Base-by-base conservation (phyloP, 2,888 invertebrate species). In the Pecten maximus region DNA sequence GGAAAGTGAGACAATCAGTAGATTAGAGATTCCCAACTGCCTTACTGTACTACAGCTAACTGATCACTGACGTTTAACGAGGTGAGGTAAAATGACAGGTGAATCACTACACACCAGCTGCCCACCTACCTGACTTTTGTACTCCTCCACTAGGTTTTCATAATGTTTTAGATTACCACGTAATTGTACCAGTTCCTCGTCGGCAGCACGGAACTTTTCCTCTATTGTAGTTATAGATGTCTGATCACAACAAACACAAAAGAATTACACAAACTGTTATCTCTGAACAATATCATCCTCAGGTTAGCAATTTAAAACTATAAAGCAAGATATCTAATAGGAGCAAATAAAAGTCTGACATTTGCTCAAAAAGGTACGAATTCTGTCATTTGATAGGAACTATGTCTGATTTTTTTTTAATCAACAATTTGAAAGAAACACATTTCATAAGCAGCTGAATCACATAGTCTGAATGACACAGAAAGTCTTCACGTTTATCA, bases 91-190 rank as follows among this genome's bases (percentile, higher is more conserved):
- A 54, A 19, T 54, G 54, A 35, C 6, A 28, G 74, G 28, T 74
- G 74, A 74, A n/a, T 74, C 74, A 74, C 74, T 44, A 74, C 89
- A 87, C 50, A 87, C 35, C 86, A 40, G 28, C 87, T 39, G 54
- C 87, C 54, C 87, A 92, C 94, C 90, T 93, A 96, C 96, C 96
- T 96, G 96, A 89, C 94, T 93, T 92, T 95, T 95, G 93, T 96
- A 96, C 88, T 96, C 96, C 28, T 96, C 96, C 28, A 96, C 95
- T 16, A 96, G 94, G 86, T 94, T 94, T 92, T 96, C 96, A 88
- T 96, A 96, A 89, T 96, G 96, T 90, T 94, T 94, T 39, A 96
- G 92, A 92, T 94, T 96, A 44, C 94, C 92, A 6, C 95, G 92
- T n/a, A 96, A 93, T 90, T 95, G 95, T 12, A 94, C 90, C 40